These are phyloP conservation scores for Myotis davidii DNA, from an alignment of 2,113 vertebrate species.

Conservation along the genomic window DNA sequence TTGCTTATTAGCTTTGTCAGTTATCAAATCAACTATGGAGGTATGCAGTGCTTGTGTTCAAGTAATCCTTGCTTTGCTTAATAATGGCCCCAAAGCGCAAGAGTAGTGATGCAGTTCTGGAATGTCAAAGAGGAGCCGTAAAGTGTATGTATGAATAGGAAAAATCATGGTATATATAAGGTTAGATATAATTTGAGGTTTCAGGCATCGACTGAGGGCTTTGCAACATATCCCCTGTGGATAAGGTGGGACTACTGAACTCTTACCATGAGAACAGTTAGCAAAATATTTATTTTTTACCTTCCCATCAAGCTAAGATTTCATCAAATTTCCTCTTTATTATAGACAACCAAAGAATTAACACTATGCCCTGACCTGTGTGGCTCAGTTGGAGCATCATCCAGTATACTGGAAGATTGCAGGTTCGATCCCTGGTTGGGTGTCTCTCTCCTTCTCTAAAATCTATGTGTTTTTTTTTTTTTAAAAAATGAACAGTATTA, in stretches of 20 bases:
- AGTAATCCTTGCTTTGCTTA: background rate
- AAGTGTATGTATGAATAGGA: background rate
- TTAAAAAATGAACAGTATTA: background rate
- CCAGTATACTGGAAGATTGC: background rate
- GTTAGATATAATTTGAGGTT: background rate
- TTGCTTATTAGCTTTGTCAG: background rate
- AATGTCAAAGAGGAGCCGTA: background rate
- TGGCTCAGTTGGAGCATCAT: background rate
- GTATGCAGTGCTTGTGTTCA: background rate
- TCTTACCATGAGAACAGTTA: background rate
- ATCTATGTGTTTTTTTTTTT: background rate
- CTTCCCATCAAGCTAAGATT: slow-evolving; percentile 11
- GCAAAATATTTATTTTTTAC: slow-evolving; percentile 32
- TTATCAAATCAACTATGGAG: background rate
- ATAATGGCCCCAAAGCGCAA: background rate
- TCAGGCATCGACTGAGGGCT: background rate
- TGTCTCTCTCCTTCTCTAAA: background rate
- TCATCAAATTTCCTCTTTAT: slow-evolving; percentile 33
- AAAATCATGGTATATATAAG: background rate
- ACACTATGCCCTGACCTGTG: background rate
- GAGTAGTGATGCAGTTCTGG: background rate
- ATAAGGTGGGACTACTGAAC: background rate
- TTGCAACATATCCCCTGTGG: background rate
- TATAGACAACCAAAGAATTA: slow-evolving; percentile 8
- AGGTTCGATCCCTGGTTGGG: background rate